Conservation (phyloP, 1,140 invertebrate genomes). For the Whitmania pigra region DNA sequence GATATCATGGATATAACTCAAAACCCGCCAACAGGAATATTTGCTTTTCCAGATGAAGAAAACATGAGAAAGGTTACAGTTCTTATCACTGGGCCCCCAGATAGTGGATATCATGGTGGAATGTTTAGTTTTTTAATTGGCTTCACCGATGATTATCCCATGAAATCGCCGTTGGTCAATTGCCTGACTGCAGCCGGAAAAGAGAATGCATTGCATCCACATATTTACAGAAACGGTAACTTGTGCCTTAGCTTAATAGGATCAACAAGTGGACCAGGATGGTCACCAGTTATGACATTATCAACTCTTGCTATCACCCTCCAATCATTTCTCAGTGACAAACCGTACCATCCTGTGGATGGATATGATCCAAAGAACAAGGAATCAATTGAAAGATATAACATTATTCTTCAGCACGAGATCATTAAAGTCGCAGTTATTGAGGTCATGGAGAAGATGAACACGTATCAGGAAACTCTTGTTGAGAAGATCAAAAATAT, state of each 20-base stretch:
- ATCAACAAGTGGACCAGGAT: conserved; percentile 51
- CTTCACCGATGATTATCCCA: conserved; percentile 48
- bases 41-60: conserved; percentile 47
- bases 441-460: conserved; percentile 45
- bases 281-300: conserved; percentile 50
- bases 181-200: conserved; percentile 52
- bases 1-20: conserved; percentile 49
- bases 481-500: too few relatives aligned
- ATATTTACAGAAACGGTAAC: conserved; percentile 53
- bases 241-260: conserved; percentile 54
- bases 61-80: conserved; percentile 48
- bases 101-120: conserved; percentile 56
- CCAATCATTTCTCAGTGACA: conserved; percentile 50
- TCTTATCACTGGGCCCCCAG: conserved; percentile 52
- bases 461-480: too few relatives aligned
- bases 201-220: conserved; percentile 52
- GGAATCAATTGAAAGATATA: conserved; percentile 46
- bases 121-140: conserved; percentile 52
- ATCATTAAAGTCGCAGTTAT: conserved; percentile 49
- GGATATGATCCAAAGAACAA: conserved; percentile 44
- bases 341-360: conserved; percentile 53
- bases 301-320: conserved; percentile 50
- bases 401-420: conserved; percentile 49
- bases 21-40: conserved; percentile 50
- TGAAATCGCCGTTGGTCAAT: conserved; percentile 47